These are phyloP conservation scores for Polypedilum vanderplanki DNA, from an alignment of 1,140 invertebrate genomes.

Conservation along the genomic window DNA sequence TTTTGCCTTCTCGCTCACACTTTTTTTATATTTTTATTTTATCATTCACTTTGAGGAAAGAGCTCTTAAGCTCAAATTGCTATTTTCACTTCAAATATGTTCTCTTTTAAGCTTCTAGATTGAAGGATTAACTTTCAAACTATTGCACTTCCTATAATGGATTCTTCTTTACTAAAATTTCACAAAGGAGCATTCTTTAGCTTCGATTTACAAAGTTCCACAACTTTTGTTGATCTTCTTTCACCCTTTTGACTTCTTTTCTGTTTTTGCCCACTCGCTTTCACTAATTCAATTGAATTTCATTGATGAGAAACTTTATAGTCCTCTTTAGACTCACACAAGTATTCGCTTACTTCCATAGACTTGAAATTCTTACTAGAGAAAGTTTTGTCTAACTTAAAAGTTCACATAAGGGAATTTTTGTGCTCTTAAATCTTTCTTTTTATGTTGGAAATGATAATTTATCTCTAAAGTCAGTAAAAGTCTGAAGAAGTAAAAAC, in stretches of 20 bases:
- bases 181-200: background rate
- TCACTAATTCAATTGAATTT: background rate
- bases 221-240: slow-evolving; percentile 1
- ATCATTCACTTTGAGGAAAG: background rate
- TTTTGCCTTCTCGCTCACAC: background rate
- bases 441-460: no score
- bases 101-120: background rate
- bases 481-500: no score
- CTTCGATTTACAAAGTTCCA: background rate
- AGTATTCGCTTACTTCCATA: background rate
- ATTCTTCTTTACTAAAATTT: background rate
- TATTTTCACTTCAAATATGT: slow-evolving; percentile 18
- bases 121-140: slow-evolving; percentile 13
- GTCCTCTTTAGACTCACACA: background rate
- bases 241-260: background rate
- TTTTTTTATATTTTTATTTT: background rate
- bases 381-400: background rate
- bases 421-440: no score
- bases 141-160: slow-evolving; percentile 17
- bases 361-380: background rate
- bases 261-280: background rate
- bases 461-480: no score
- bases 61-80: slow-evolving; percentile 5
- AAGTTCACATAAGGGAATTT: background rate
- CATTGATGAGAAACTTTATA: slow-evolving; percentile 4